These are phyloP conservation scores for Drosophila crucigera DNA, from an alignment of 2,888 invertebrate genomes.

Conservation along the genomic window DNA sequence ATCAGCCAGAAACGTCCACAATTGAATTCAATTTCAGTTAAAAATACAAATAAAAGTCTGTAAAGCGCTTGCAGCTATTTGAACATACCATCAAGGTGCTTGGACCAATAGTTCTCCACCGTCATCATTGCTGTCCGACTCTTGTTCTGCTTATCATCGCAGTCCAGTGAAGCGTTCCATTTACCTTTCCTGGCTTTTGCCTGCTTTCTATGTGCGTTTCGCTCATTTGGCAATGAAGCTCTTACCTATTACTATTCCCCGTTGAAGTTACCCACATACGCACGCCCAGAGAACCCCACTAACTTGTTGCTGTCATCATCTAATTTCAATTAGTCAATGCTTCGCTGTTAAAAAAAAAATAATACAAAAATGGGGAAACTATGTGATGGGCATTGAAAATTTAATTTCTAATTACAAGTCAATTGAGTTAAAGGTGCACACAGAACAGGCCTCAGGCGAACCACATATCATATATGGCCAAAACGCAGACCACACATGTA, in stretches of 20 bases:
- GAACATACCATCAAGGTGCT: conserved; percentile 16
- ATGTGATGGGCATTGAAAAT: conserved; percentile 32
- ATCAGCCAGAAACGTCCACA: conserved; percentile 23
- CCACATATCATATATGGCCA: not conserved
- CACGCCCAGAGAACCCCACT: not conserved
- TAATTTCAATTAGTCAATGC: conserved; percentile 7
- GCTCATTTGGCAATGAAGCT: conserved; percentile 25
- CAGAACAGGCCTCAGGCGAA: not conserved
- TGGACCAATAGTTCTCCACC: conserved; percentile 52
- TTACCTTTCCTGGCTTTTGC: conserved; percentile 21
- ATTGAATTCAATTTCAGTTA: conserved; percentile 61
- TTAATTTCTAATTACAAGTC: conserved; percentile 52
- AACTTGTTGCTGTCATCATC: conserved; percentile 32
- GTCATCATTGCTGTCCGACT: conserved; percentile 48
- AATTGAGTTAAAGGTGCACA: conserved; percentile 15
- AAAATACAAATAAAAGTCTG: conserved; percentile 7
- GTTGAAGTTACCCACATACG: not conserved
- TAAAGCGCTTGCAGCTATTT: conserved; percentile 73
- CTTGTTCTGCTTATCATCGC: conserved; percentile 69
- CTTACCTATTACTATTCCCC: not conserved
- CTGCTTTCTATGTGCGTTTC: conserved; percentile 46
- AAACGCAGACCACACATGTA: not conserved
- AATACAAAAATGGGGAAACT: conserved; percentile 58
- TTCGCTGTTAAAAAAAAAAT: not conserved
- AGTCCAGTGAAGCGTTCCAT: conserved; percentile 44